Evolutionary conservation across 2,113 vertebrate genomes (phyloP).

Genomic region (Manacus vitellinus): DNA sequence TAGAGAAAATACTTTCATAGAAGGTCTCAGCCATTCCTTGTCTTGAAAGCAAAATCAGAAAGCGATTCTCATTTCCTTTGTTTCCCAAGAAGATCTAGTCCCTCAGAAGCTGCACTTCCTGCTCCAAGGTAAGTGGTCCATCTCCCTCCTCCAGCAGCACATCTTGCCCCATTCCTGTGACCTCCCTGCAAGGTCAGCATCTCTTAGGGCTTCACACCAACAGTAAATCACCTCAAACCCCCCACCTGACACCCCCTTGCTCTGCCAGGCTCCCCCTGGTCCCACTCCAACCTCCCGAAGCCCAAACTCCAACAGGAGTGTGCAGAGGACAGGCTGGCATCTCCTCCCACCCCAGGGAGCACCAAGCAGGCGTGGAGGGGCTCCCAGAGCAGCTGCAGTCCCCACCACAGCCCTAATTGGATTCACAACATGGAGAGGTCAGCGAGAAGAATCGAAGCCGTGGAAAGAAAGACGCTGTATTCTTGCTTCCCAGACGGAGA

Average conservation of each 20-base stretch:
- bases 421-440: constrained; percentile 72
- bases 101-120: background rate
- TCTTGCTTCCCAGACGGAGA: constrained; percentile 66
- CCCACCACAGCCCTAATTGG: constrained; percentile 57
- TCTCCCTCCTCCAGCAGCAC: background rate
- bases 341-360: background rate
- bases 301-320: background rate
- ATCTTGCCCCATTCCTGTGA: background rate
- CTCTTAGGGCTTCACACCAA: accelerated
- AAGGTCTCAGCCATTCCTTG: background rate
- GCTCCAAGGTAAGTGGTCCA: background rate
- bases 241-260: background rate
- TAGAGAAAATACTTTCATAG: background rate
- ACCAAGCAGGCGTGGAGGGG: constrained; percentile 24
- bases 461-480: constrained; percentile 50
- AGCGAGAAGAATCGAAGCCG: constrained; percentile 68
- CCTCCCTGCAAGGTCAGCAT: background rate
- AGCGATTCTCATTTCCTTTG: background rate
- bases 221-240: background rate
- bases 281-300: constrained; percentile 7
- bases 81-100: background rate
- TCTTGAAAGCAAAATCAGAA: background rate
- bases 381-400: constrained; percentile 47
- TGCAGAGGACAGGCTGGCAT: background rate
- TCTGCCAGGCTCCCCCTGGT: background rate